Base-by-base conservation (phyloP, 1,140 invertebrate genomes). In the Trichomalopsis sarcophagae region DNA sequence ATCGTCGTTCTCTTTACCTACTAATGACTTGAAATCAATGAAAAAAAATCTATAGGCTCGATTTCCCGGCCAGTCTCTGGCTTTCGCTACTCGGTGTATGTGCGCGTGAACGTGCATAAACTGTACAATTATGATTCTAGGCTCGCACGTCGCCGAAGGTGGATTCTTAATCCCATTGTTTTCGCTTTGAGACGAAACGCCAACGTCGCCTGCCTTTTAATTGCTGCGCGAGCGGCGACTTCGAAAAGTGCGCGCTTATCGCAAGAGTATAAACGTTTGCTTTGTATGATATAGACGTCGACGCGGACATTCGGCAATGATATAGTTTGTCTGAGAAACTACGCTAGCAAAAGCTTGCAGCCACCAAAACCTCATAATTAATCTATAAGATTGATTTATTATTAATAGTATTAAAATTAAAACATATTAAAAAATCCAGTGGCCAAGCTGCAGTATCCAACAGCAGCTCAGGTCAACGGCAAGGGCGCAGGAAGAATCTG, bases 11-110 rank as follows among this genome's bases (percentile, higher is more conserved):
- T 75, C 73, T 33, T 75, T 44, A 21, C 73, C 14, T 75, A 75
- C 73, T 75, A 75, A 75, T 36, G 17, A n/a, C 27, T 75, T 17
- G 6, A 17, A 75, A 75, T 75, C 73, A 36, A 36, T 75, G 21
- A 40, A 44, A 27, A 71, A 71, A 30, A 71, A 17, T 36, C 10
- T 1, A 71, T 27, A 71, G 30, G 10, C 69, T 6, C 27, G 69
- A 71, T 71, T 71, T 33, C 7, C 69, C 23, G 69, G 23, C 3
- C 27, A n/a, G 23, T 71, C 23, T 30, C 69, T n/a, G 27, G 69
- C 69, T 71, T 71, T 71, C 69, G 69, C 69, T 71, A 27, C 27
- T 27, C 27, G 11, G n/a, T 62, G 6, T n/a, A n/a, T 62, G 4
- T 17, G 47, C 47, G 2, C 44, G 11, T n/a, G 21, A n/a, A 17